A percentile compares a stretch with the other conserved stretches of the same genome.
Conservation (phyloP, 2,888 invertebrate species). For the Drosophila meridionalis region DNA sequence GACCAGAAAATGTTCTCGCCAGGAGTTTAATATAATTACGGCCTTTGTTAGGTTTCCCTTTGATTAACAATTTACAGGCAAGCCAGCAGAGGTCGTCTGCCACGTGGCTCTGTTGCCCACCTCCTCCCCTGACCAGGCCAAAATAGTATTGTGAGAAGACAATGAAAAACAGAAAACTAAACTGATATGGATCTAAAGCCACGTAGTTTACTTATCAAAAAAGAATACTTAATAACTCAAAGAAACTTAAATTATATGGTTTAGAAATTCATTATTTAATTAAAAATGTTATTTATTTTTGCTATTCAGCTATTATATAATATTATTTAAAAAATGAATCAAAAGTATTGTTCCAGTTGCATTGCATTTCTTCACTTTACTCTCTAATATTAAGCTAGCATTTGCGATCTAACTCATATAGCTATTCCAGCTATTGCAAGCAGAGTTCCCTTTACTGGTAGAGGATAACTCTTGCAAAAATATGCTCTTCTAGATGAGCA, state of each 20-base stretch:
- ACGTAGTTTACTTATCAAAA: too few species aligned
- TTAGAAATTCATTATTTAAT: too few species aligned
- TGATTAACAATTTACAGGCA: conserved; percentile 63
- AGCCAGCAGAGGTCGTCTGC: conserved; percentile 19
- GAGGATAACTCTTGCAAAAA: neutral
- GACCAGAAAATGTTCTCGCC: conserved; percentile 14
- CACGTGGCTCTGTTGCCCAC: conserved; percentile 6
- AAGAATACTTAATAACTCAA: too few species aligned
- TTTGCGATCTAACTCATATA: neutral
- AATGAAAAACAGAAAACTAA: too few species aligned
- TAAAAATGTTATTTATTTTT: too few species aligned
- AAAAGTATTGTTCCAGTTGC: too few species aligned
- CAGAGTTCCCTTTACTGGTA: too few species aligned
- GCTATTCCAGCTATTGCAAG: neutral
- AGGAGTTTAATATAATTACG: conserved; percentile 67
- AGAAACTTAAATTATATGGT: too few species aligned
- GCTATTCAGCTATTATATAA: too few species aligned
- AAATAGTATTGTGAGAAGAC: neutral
- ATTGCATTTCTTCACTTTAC: too few species aligned
- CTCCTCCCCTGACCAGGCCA: neutral
- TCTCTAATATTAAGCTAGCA: neutral
- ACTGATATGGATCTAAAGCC: too few species aligned
- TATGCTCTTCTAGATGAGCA: neutral
- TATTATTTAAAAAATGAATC: too few species aligned
- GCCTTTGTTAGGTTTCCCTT: conserved; percentile 68